Evolutionary conservation across 2,797 vertebrate species (phyloP).

Genomic region (Loris lydekkerianus): DNA sequence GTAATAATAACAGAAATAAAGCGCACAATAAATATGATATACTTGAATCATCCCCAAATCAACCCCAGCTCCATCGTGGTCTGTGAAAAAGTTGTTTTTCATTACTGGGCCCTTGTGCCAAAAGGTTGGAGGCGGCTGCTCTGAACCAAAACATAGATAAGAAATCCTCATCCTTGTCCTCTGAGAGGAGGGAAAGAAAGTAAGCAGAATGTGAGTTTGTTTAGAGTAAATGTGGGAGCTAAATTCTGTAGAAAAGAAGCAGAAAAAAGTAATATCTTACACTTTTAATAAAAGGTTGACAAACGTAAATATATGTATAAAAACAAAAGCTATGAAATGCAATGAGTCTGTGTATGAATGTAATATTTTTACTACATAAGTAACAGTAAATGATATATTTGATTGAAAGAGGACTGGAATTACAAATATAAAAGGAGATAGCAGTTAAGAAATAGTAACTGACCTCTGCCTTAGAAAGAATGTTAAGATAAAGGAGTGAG

Average conservation of each 20-base stretch:
- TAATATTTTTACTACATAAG: neutral
- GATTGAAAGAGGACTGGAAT: constrained; percentile 17
- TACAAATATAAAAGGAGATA: neutral
- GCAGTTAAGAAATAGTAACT: neutral
- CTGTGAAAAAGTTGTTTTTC: too few relatives aligned
- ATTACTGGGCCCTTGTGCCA: too few relatives aligned
- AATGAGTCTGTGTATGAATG: neutral
- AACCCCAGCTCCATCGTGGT: too few relatives aligned
- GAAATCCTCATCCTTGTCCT: neutral
- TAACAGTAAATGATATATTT: neutral
- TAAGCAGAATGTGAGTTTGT: constrained; percentile 10
- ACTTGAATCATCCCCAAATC: too few relatives aligned
- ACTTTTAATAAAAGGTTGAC: neutral
- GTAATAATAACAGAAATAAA: too few relatives aligned
- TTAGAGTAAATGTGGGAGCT: constrained; percentile 16
- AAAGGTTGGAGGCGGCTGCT: neutral
- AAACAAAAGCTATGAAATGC: neutral
- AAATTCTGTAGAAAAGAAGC: neutral
- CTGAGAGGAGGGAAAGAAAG: neutral
- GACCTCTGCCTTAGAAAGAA: neutral
- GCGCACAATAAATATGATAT: too few relatives aligned
- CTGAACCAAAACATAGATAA: neutral
- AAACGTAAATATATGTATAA: neutral
- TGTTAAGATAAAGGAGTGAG: neutral
- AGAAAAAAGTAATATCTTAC: neutral